Conservation (phyloP, 2,797 vertebrate genomes). For the Notolabrus celidotus region DNA sequence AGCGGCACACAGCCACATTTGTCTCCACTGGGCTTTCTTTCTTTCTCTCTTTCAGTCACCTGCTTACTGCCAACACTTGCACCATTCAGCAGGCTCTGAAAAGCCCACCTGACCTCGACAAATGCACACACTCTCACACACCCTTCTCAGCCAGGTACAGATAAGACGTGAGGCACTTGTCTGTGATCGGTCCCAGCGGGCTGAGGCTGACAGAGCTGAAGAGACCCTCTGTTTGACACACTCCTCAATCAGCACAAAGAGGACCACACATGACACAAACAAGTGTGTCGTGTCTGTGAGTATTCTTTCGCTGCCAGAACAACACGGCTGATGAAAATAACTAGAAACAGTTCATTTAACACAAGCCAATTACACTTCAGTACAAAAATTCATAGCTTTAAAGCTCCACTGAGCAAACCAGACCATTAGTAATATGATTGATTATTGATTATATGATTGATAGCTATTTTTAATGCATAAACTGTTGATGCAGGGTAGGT, state of each 20-base stretch:
- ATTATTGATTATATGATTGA: no score
- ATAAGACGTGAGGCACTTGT: constrained; percentile 47
- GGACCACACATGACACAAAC: constrained; percentile 14
- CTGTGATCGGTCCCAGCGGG: constrained; percentile 57
- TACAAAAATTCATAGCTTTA: no score
- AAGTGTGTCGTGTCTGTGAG: background rate
- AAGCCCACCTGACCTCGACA: constrained; percentile 34
- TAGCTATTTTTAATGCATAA: no score
- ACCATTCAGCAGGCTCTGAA: constrained; percentile 45
- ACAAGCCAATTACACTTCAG: no score
- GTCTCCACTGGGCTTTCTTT: background rate
- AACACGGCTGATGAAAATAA: no score
- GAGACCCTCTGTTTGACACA: constrained; percentile 53
- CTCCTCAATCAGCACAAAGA: constrained; percentile 45
- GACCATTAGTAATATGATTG: no score
- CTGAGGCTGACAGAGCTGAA: constrained; percentile 36
- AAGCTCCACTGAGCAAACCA: no score
- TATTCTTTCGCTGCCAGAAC: background rate
- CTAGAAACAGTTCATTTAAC: no score
- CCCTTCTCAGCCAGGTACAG: constrained; percentile 41
- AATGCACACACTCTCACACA: constrained; percentile 27
- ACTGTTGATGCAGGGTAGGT: no score
- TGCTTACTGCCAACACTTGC: constrained; percentile 10
- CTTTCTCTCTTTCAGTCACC: background rate
- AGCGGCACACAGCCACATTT: background rate